Evolutionary conservation across 2,888 invertebrate species (phyloP).

Genomic region (Lacanobia oleracea): DNA sequence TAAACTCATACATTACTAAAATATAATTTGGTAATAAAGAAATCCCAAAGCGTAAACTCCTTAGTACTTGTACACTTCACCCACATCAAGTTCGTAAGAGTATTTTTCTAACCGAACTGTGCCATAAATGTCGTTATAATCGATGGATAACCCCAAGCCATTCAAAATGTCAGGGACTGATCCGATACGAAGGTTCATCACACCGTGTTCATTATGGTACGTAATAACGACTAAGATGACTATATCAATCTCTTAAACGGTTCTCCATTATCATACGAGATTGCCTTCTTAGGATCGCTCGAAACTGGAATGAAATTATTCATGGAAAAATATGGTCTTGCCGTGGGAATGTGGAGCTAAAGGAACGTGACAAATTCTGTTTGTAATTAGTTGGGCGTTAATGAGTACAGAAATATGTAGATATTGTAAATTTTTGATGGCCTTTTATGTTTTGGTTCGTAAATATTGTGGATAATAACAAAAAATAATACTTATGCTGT

Average conservation of each 20-base stretch:
- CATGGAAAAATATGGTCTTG: constrained; percentile 55
- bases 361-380: constrained; percentile 28
- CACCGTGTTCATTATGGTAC: constrained; percentile 85
- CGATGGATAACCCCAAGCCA: constrained; percentile 79
- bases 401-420: constrained; percentile 17
- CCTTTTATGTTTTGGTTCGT: no score
- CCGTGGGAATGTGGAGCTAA: constrained; percentile 53
- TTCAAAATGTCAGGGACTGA: constrained; percentile 86
- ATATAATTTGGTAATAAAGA: constrained; percentile 21
- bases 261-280: constrained; percentile 82
- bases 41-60: constrained; percentile 19
- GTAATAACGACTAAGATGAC: constrained; percentile 86
- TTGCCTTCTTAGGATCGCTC: constrained; percentile 64
- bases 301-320: constrained; percentile 66
- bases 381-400: constrained; percentile 38
- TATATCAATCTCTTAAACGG: constrained; percentile 82
- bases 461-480: no score
- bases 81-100: constrained; percentile 40
- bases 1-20: constrained; percentile 14
- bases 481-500: no score
- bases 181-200: constrained; percentile 88
- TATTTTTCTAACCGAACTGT: constrained; percentile 64
- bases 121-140: constrained; percentile 81
- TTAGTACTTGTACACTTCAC: constrained; percentile 26
- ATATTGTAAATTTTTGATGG: no score